These are phyloP conservation scores for Panopea generosa DNA, from an alignment of 2,888 invertebrate species.

Conservation along the genomic window DNA sequence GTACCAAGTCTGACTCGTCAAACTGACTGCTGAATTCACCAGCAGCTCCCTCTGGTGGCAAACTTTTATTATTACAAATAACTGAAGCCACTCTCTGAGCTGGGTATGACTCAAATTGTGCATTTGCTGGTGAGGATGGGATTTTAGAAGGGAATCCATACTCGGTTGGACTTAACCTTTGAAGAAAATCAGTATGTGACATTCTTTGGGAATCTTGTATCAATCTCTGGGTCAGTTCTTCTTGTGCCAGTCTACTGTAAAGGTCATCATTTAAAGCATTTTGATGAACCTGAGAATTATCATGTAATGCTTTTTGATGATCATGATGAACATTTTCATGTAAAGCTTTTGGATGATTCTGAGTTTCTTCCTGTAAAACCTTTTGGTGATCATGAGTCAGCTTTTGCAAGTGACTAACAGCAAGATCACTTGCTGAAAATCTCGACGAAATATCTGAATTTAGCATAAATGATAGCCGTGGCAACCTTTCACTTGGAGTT, in stretches of 20 bases:
- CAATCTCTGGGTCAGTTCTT: constrained; percentile 15
- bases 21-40: constrained; percentile 12
- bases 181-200: no score
- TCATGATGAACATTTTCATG: not conserved
- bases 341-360: not conserved
- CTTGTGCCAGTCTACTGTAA: constrained; percentile 11
- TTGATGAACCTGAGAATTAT: no score
- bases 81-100: not conserved
- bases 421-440: not conserved
- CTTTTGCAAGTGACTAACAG: not conserved
- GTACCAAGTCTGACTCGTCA: constrained; percentile 2
- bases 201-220: not conserved
- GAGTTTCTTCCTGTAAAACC: not conserved
- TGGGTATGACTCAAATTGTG: not conserved
- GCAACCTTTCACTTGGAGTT: no score
- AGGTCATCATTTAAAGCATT: no score
- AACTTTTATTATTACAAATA: not conserved
- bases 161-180: no score
- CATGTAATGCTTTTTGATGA: not conserved
- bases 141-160: not conserved
- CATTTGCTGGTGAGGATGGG: not conserved
- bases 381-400: not conserved
- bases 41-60: not conserved
- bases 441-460: not conserved
- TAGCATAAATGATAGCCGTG: no score